Percentiles rank a stretch among this genome's conserved stretches.
phyloP scores from a whole-genome alignment of 2,113 vertebrate genomes.

The Gila orcuttii region DNA sequence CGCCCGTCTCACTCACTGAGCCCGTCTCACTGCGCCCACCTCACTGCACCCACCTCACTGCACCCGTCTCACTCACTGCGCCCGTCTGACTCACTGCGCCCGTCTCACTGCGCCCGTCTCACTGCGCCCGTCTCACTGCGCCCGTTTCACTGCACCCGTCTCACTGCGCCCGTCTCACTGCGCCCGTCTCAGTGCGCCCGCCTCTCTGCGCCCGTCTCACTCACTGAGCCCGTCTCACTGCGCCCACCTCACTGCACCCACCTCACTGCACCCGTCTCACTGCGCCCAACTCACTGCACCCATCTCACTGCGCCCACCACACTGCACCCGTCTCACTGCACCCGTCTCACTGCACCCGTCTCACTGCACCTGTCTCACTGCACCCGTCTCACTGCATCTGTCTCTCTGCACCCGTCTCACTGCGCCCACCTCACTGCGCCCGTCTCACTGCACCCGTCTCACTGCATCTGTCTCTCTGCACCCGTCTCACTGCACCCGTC shows the following conservation, averaged over 20 bases:
- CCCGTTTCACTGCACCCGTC: not conserved
- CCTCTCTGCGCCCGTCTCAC: not conserved
- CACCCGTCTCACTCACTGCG: too few relatives aligned
- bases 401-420: not conserved
- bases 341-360: not conserved
- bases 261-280: too few relatives aligned
- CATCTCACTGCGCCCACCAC: too few relatives aligned
- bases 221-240: not conserved
- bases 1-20: not conserved
- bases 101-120: too few relatives aligned
- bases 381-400: not conserved
- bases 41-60: too few relatives aligned
- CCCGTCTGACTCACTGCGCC: too few relatives aligned
- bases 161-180: not conserved
- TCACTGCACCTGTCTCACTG: not conserved
- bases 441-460: not conserved
- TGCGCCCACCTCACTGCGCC: not conserved
- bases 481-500: not conserved
- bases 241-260: too few relatives aligned
- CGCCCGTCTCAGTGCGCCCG: not conserved
- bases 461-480: not conserved
- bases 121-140: not conserved
- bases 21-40: too few relatives aligned
- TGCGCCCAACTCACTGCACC: too few relatives aligned
- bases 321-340: too few relatives aligned